Evolutionary conservation across 1,140 invertebrate species (phyloP).

Genomic region (Parasteatoda tepidariorum): DNA sequence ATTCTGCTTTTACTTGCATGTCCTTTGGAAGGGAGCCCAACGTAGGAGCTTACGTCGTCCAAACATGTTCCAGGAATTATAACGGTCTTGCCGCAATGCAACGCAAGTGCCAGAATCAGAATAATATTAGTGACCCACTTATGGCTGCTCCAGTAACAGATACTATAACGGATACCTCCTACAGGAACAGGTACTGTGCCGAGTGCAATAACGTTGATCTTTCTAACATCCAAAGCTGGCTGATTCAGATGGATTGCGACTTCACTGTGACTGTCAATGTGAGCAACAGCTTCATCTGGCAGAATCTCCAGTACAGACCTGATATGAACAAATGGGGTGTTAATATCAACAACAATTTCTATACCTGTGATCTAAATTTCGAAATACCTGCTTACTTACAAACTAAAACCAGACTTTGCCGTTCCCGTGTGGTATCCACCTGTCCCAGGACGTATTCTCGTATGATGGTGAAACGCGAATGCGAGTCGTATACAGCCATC

Average conservation of each 20-base stretch:
- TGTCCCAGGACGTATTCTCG: neutral
- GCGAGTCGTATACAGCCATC: conserved; percentile 16
- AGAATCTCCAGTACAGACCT: neutral
- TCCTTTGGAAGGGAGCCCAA: neutral
- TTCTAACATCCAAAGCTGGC: neutral
- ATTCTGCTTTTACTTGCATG: neutral
- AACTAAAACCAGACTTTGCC: neutral
- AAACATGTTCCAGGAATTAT: neutral
- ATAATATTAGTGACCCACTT: conserved; percentile 67
- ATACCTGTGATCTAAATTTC: conserved; percentile 1
- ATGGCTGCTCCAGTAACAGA: conserved; percentile 69
- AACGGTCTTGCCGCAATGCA: neutral
- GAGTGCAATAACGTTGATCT: conserved; percentile 68
- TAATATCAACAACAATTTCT: neutral
- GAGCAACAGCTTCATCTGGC: neutral
- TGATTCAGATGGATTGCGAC: neutral
- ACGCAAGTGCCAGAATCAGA: neutral
- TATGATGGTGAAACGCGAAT: neutral
- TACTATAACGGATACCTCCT: conserved; percentile 69
- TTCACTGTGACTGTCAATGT: neutral
- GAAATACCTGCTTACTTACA: neutral
- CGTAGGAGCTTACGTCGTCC: neutral
- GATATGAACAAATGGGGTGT: conserved; percentile 6
- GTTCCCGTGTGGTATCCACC: neutral
- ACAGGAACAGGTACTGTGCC: conserved; percentile 73